These are phyloP conservation scores for Neodiprion virginianus DNA, from an alignment of 1,140 invertebrate genomes.

Conservation along the genomic window DNA sequence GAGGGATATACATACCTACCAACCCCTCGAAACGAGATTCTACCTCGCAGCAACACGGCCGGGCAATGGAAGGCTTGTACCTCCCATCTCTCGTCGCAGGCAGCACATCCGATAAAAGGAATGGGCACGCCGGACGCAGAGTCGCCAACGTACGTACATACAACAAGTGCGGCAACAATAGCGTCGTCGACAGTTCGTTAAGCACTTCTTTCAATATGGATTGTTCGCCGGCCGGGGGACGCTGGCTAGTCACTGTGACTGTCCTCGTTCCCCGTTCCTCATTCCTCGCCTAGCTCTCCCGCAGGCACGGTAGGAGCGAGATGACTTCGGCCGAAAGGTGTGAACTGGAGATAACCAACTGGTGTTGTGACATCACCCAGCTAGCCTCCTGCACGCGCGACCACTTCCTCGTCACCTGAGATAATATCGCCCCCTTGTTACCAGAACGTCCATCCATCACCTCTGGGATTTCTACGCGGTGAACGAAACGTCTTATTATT, in stretches of 20 bases:
- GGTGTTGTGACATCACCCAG: background rate
- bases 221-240: background rate
- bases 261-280: background rate
- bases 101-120: constrained; percentile 46
- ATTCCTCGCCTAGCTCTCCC: too few relatives aligned
- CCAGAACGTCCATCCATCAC: constrained; percentile 35
- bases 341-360: constrained; percentile 2
- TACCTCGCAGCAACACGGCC: background rate
- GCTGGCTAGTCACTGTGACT: background rate
- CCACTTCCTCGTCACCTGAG: constrained; percentile 39
- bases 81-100: background rate
- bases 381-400: constrained; percentile 29
- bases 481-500: too few relatives aligned
- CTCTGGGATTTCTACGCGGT: constrained; percentile 23
- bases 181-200: constrained; percentile 52
- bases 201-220: constrained; percentile 44
- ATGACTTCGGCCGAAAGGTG: background rate
- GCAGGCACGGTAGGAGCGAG: too few relatives aligned
- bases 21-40: background rate
- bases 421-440: constrained; percentile 34
- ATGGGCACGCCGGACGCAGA: constrained; percentile 35
- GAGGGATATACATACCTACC: too few relatives aligned
- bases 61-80: background rate
- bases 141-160: constrained; percentile 37
- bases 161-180: constrained; percentile 43